Evolutionary conservation across 2,888 invertebrate genomes (phyloP).

Genomic region (Lepidochitona cinerea): DNA sequence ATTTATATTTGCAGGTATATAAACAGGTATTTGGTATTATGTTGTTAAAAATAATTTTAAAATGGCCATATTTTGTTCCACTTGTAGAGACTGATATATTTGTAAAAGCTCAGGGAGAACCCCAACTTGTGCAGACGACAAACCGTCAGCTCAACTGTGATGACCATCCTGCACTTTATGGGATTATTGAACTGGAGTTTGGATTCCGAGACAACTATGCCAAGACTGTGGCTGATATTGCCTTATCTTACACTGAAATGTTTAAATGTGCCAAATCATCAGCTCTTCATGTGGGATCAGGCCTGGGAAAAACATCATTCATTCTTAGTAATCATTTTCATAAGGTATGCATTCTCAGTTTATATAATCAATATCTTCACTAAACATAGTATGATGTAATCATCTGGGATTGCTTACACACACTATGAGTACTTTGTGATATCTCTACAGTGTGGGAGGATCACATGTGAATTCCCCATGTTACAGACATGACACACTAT

Average conservation of each 20-base stretch:
- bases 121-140: conserved; percentile 38
- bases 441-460: too few species aligned
- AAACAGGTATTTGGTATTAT: too few species aligned
- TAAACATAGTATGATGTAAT: too few species aligned
- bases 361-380: too few species aligned
- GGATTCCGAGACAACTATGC: conserved; percentile 54
- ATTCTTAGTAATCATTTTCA: conserved; percentile 48
- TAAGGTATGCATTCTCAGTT: too few species aligned
- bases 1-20: too few species aligned
- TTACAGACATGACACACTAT: too few species aligned
- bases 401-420: too few species aligned
- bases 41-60: too few species aligned
- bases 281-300: conserved; percentile 55
- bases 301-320: conserved; percentile 53
- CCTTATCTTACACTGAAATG: conserved; percentile 29
- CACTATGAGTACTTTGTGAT: too few species aligned
- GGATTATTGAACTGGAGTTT: conserved; percentile 61
- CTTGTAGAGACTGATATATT: neutral
- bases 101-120: neutral
- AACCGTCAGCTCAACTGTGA: conserved; percentile 55
- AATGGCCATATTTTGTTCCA: neutral
- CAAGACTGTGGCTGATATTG: conserved; percentile 40
- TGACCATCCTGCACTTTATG: conserved; percentile 36
- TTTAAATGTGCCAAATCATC: conserved; percentile 35
- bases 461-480: too few species aligned